Base-by-base conservation (phyloP, 2,888 invertebrate genomes). In the Pachycephus smyrnensis region DNA sequence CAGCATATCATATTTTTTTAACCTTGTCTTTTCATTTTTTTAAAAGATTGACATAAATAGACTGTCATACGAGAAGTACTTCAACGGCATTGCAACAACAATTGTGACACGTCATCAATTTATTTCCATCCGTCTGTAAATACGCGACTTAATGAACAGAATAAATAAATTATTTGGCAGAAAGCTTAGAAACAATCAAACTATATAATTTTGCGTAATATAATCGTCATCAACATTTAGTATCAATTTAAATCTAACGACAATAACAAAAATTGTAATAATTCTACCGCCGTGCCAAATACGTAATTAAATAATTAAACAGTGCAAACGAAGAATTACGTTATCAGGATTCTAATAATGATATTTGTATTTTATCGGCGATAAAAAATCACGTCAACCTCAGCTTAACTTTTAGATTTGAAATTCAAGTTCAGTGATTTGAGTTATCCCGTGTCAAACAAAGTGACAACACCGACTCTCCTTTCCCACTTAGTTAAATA, bases 401-500 rank as follows among this genome's bases (percentile, higher is more conserved):
- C 4, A 40, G 23, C 15, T 15, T 40, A 4, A 40, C 15, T 40
- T 15, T 40, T 23, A 23, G 23, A 55, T 9, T 9, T 55, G 55
- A 55, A 23, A 55, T 23, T 55, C 9, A 23, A 55, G 55, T 23
- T 55, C 2, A 55, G 55, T 55, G 23, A 55, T 55, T 55, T 23
- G 23, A 55, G 23, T 55, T 55, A 55, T 23, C 9, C 2, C 6
- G 2, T 55, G 23, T 23, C 55, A 55, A 55, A 55, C 55, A 23
- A 23, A 23, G 23, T 55, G 23, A 9, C 55, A 23, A 23, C 23
- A 2, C 2, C 55, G 23, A 9, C 23, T 23, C 79, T 80, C 81
- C 81, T 84, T 86, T 86, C 77, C 82, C 79, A 79, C 78, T 78
- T 80, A 78, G 79, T 85, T 81, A 83, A 85, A 75, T 55, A 79